Conservation (phyloP, 2,888 invertebrate genomes). For the Ptychoptera contaminata region DNA sequence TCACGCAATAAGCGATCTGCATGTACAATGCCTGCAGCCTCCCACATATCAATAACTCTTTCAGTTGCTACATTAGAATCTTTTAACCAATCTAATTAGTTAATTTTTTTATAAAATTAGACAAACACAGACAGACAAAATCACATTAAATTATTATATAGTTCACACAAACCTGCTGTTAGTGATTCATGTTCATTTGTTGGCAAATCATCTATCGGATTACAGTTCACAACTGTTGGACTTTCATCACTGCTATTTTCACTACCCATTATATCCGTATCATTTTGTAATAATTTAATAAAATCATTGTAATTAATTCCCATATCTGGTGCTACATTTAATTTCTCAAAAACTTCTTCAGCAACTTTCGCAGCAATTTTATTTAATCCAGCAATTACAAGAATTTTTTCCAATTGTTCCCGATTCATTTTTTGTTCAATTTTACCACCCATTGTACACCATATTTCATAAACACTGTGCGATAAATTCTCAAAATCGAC, state of each 20-base stretch:
- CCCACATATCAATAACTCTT: slow-evolving; percentile 54
- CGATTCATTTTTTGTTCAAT: slow-evolving; percentile 36
- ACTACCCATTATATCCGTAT: slow-evolving; percentile 14
- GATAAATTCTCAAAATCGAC: slow-evolving; percentile 34
- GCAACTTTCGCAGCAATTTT: slow-evolving; percentile 46
- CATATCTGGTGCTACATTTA: slow-evolving; percentile 45
- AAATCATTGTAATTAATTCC: slow-evolving; percentile 50
- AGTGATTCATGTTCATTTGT: no score
- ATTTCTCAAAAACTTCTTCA: slow-evolving; percentile 45
- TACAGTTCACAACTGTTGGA: no score
- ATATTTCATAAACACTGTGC: slow-evolving; percentile 41
- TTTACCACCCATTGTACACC: slow-evolving; percentile 40
- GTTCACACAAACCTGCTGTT: no score
- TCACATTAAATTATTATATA: no score
- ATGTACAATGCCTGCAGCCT: slow-evolving; percentile 47
- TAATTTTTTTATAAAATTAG: no score
- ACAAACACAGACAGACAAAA: no score
- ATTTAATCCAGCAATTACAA: slow-evolving; percentile 47
- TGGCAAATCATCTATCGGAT: no score
- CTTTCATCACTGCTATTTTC: not conserved
- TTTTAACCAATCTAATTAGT: not conserved
- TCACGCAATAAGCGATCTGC: slow-evolving; percentile 48
- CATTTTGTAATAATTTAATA: slow-evolving; percentile 39
- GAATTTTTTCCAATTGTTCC: slow-evolving; percentile 44
- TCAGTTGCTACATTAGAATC: slow-evolving; percentile 26